phyloP scores from a whole-genome alignment of 2,113 vertebrate genomes.

The Passer montanus region DNA sequence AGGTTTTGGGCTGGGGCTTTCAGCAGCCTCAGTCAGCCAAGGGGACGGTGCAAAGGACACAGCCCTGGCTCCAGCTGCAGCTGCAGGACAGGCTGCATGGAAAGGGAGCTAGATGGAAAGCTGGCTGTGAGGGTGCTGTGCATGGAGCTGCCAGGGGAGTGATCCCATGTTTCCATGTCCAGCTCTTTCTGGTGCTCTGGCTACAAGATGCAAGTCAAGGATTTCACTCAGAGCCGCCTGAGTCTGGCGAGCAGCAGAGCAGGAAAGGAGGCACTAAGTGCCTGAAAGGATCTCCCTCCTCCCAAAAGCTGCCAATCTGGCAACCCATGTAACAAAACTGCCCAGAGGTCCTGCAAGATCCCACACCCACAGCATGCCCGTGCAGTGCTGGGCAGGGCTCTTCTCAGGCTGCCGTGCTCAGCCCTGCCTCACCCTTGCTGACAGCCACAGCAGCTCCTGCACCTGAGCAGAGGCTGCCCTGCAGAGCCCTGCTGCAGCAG shows the following conservation, averaged over 20 bases:
- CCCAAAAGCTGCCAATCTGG: background rate
- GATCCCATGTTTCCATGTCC: background rate
- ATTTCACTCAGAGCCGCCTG: background rate
- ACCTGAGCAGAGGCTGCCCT: background rate
- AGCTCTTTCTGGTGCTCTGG: background rate
- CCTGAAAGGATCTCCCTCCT: background rate
- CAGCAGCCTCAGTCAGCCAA: background rate
- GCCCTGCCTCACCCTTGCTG: background rate
- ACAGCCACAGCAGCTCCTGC: background rate
- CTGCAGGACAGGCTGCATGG: background rate
- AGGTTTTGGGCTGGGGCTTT: background rate
- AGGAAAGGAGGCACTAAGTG: background rate
- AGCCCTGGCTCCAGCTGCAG: background rate
- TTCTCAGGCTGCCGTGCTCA: background rate
- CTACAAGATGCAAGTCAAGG: background rate
- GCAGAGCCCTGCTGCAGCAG: background rate
- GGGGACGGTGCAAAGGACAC: background rate
- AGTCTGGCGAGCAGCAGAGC: background rate
- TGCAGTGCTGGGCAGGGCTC: accelerated
- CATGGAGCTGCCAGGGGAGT: background rate
- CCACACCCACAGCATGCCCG: accelerated
- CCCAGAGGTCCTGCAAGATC: background rate
- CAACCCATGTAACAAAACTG: background rate
- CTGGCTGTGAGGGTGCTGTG: background rate
- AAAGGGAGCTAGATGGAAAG: background rate